Conservation (phyloP, 1,140 invertebrate species). For the Listronotus oregonensis region DNA sequence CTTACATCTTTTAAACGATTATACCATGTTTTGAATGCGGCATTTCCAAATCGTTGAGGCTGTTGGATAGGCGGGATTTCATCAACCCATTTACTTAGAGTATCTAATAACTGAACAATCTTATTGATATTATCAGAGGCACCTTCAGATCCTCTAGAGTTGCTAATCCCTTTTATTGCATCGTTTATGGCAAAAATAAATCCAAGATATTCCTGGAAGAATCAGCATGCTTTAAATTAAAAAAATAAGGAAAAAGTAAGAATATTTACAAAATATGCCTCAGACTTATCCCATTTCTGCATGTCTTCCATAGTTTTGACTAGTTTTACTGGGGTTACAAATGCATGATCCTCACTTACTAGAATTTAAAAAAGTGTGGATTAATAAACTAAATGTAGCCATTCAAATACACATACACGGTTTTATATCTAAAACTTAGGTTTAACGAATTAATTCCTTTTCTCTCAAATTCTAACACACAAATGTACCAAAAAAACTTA, state of each 20-base stretch:
- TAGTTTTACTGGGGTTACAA: conserved; percentile 68
- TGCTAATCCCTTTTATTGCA: conserved; percentile 78
- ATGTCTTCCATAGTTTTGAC: conserved; percentile 76
- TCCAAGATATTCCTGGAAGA: conserved; percentile 78
- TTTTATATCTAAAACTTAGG: background rate
- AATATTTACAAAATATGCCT: conserved; percentile 74
- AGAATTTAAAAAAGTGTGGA: background rate
- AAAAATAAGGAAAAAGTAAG: conserved; percentile 1
- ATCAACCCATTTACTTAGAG: conserved; percentile 76
- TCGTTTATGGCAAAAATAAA: conserved; percentile 87
- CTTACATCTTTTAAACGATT: conserved; percentile 76
- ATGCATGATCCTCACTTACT: conserved; percentile 62
- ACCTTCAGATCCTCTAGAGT: conserved; percentile 63
- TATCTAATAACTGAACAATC: conserved; percentile 73
- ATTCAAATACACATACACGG: background rate
- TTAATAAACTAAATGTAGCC: background rate
- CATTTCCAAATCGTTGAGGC: conserved; percentile 95
- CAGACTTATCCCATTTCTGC: conserved; percentile 80
- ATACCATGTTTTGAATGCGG: conserved; percentile 88
- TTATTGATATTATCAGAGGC: conserved; percentile 67
- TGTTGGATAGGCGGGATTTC: conserved; percentile 91
- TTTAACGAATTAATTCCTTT: background rate
- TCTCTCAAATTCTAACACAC: background rate
- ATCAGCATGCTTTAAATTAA: background rate
- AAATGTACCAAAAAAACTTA: background rate